Evolutionary conservation across 1,140 invertebrate species (phyloP), one percentile per base, ranked within the genome.

Genomic region (Pararge aegeria): DNA sequence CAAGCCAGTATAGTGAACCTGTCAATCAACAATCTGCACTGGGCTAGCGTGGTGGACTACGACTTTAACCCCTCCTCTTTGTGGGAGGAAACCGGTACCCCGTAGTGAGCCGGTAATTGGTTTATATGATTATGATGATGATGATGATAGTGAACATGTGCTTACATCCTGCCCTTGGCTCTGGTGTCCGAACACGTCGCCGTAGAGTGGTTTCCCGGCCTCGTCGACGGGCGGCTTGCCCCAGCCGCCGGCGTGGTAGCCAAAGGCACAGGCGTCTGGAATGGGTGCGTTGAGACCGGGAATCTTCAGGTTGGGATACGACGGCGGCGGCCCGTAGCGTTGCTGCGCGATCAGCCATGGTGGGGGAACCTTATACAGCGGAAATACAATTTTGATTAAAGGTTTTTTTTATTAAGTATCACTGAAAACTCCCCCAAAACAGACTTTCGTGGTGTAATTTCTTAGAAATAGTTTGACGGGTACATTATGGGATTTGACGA

Each of bases 321-420:
- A 99, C 0, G 99, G 99, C 3, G 99, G 99, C 5, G 99, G 99
- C 0, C 99, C 99, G 89, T 99, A 99, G 68, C 98, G 94, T 89
- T 99, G 99, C 95, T 99, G 99, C 4, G 99, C 99, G 90, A 99
- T 99, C 18, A 99, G 90, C 99, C 99, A 99, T 21, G 99, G 99
- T 3, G 99, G 99, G 6, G 99, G 99, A 56, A 97, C 94, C 89
- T 90, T 0, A 29, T 2, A 13, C 24, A 24, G 7, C 7, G 7
- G 7, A 4, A 24, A 4, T 24, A 24, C 2, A 24, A 42, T 15
- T 16, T 3, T 0, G 3, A 42, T 42, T 34, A 1, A 12, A 12
- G 30, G 30, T 34, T 34, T 24, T 24, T 24, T 24, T 24, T n/a
- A n/a, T n/a, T n/a, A n/a, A n/a, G n/a, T n/a, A n/a, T n/a, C n/a